Percentiles rank a stretch among this genome's conserved stretches.
These are phyloP conservation scores for Eudemis profundana DNA, from an alignment of 2,888 invertebrate genomes.

Conservation along the genomic window DNA sequence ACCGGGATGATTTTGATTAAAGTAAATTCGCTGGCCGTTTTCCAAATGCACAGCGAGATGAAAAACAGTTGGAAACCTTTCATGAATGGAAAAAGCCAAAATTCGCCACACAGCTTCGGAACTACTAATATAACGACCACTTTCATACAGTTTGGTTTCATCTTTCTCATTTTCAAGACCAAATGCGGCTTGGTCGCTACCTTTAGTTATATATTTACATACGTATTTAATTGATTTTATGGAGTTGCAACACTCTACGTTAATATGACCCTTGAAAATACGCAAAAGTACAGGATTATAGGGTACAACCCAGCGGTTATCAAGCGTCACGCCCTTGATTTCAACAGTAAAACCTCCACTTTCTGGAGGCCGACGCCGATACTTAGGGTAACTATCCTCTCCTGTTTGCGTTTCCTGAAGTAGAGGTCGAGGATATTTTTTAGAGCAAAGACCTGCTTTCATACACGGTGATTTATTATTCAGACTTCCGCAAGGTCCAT, in stretches of 20 bases:
- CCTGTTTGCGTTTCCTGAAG: too few species aligned
- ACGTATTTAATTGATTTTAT: too few species aligned
- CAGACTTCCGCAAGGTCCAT: slow-evolving; percentile 14
- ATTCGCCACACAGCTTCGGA: background rate
- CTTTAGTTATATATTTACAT: too few species aligned
- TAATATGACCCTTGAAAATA: too few species aligned
- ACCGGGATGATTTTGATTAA: background rate
- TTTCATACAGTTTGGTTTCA: background rate
- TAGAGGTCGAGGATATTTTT: too few species aligned
- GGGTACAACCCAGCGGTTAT: too few species aligned
- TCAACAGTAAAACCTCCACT: too few species aligned
- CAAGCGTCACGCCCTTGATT: too few species aligned
- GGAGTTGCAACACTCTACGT: too few species aligned
- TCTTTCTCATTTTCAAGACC: background rate
- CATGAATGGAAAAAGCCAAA: background rate
- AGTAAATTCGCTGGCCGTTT: background rate
- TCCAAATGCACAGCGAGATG: background rate
- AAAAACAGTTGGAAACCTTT: background rate
- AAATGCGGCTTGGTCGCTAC: background rate
- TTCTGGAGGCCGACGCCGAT: too few species aligned
- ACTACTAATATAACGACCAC: background rate
- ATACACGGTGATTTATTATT: slow-evolving; percentile 24
- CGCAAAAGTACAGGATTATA: too few species aligned
- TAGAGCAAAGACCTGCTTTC: background rate
- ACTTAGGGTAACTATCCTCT: too few species aligned